Evolutionary conservation across 2,113 vertebrate species (phyloP), one percentile per base, ranked within the genome.

Genomic region (Bufo gargarizans): DNA sequence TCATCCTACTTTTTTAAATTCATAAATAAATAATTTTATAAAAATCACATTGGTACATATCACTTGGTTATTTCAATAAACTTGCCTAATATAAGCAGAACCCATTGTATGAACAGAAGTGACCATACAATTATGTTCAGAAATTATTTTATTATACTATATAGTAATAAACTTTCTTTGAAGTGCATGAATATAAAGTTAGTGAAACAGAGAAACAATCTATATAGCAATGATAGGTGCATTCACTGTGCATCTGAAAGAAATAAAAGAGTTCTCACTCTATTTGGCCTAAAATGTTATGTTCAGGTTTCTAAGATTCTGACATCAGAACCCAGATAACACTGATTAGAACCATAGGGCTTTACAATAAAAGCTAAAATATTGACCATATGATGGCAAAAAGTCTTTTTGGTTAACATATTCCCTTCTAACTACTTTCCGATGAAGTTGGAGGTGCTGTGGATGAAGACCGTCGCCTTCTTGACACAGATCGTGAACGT

Each of bases 321-420:
- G 97, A 97, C 93, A 98, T 97, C 97, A 98, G 97, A 99, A 99
- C 96, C 96, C 94, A 96, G 96, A 97, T 96, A 98, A 97, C 96
- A 90, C 96, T 97, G 96, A 95, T 97, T 97, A 97, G 98, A 98
- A 98, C 96, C 96, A 95, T 98, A 98, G 97, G 98, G 98, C 97
- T 99, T 99, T 99, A 97, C 97, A 97, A 98, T 99, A 98, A 97
- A 98, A 98, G 97, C 97, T 96, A 96, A 96, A 96, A 97, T 97
- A 97, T 97, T 96, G 96, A 98, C 98, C 97, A 99, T 99, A 98
- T 98, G 97, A 99, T 99, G 98, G 98, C 97, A 96, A 96, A 97
- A 96, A 97, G 96, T 83, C 95, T 96, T 95, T 96, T 96, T 92
- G 93, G 93, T 93, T 92, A 96, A 95, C 93, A 94, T 93, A 94